These are phyloP conservation scores for Acipenser ruthenus DNA, from an alignment of 2,797 vertebrate species.

Conservation along the genomic window DNA sequence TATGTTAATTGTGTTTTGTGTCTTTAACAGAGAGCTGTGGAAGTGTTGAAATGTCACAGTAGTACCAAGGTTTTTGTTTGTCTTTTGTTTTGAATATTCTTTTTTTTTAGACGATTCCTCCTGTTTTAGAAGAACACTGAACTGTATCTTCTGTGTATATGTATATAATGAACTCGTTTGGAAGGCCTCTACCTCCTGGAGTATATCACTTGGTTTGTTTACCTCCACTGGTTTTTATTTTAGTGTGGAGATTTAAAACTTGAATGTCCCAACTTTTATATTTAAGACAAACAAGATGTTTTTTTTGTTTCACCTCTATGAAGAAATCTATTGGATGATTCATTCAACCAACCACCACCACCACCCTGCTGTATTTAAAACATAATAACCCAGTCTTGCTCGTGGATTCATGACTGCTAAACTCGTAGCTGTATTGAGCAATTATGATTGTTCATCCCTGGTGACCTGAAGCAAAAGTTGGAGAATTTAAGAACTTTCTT, in stretches of 20 bases:
- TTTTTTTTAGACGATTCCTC: slow-evolving; percentile 30
- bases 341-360: slow-evolving; percentile 25
- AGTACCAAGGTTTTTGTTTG: slow-evolving; percentile 58
- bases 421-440: slow-evolving; percentile 73
- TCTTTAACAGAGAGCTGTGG: slow-evolving; percentile 70
- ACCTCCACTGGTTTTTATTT: slow-evolving; percentile 81
- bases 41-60: slow-evolving; percentile 76
- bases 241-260: slow-evolving; percentile 86
- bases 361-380: slow-evolving; percentile 53
- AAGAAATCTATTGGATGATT: slow-evolving; percentile 62
- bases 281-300: slow-evolving; percentile 58
- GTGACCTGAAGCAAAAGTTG: slow-evolving; percentile 62
- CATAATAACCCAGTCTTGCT: slow-evolving; percentile 67
- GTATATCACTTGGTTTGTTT: slow-evolving; percentile 90
- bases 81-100: slow-evolving; percentile 36
- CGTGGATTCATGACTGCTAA: slow-evolving; percentile 86
- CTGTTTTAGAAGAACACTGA: slow-evolving; percentile 65
- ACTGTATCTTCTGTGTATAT: slow-evolving; percentile 76
- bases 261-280: slow-evolving; percentile 96
- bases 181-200: slow-evolving; percentile 98
- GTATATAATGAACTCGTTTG: slow-evolving; percentile 84
- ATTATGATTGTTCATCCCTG: slow-evolving; percentile 59
- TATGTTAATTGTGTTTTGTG: slow-evolving; percentile 76
- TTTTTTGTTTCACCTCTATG: slow-evolving; percentile 60
- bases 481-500: slow-evolving; percentile 66